These are phyloP conservation scores for Poeciliopsis turrubarensis DNA, from an alignment of 2,113 vertebrate species.

Conservation along the genomic window DNA sequence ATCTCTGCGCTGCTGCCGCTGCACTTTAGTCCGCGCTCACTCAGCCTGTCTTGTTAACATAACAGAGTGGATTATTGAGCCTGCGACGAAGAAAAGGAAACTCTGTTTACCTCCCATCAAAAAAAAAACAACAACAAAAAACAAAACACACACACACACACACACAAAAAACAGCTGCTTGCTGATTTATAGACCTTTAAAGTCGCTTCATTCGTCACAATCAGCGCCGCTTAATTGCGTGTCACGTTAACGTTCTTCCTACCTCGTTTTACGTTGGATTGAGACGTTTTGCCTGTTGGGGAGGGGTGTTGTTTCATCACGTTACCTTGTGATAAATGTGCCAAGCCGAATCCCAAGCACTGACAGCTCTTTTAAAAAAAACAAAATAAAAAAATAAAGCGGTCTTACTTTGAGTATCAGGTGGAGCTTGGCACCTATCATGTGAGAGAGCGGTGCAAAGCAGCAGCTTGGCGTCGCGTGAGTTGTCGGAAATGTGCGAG, in stretches of 20 bases:
- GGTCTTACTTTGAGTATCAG: slow-evolving; percentile 31
- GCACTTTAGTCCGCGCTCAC: slow-evolving; percentile 59
- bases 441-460: slow-evolving; percentile 23
- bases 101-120: slow-evolving; percentile 52
- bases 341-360: slow-evolving; percentile 2
- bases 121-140: slow-evolving; percentile 38
- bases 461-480: slow-evolving; percentile 46
- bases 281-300: slow-evolving; percentile 15
- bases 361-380: slow-evolving; percentile 5
- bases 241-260: slow-evolving; percentile 29
- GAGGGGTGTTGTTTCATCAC: slow-evolving; percentile 43
- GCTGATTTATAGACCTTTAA: slow-evolving; percentile 64
- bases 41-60: slow-evolving; percentile 68
- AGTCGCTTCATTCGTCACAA: slow-evolving; percentile 66
- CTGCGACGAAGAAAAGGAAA: slow-evolving; percentile 44
- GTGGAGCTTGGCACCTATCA: slow-evolving; percentile 41
- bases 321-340: slow-evolving; percentile 39
- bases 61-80: slow-evolving; percentile 65
- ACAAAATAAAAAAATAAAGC: no score
- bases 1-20: slow-evolving; percentile 34
- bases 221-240: slow-evolving; percentile 55
- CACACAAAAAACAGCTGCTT: slow-evolving; percentile 46
- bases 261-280: slow-evolving; percentile 43
- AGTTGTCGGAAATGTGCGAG: slow-evolving; percentile 43
- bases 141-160: slow-evolving; percentile 3